These are phyloP conservation scores for Ladona fulva DNA, from an alignment of 1,140 invertebrate species.

Conservation along the genomic window DNA sequence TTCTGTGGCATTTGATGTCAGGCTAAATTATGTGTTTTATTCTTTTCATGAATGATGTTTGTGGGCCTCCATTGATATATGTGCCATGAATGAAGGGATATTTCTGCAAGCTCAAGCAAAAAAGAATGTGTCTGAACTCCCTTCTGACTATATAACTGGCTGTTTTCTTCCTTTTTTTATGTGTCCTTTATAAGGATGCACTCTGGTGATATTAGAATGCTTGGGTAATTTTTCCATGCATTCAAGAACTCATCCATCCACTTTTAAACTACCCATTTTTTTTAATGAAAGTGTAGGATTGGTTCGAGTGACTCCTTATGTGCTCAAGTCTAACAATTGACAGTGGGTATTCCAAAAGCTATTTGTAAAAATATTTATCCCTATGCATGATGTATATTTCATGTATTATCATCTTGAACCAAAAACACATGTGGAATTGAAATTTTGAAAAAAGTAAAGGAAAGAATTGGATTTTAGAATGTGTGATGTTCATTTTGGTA, in stretches of 20 bases:
- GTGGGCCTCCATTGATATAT: background rate
- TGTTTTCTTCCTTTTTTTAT: slow-evolving; percentile 3
- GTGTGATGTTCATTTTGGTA: too few relatives aligned
- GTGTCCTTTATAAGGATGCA: slow-evolving; percentile 5
- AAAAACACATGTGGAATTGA: background rate
- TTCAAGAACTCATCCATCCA: slow-evolving; percentile 7
- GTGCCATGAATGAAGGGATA: background rate
- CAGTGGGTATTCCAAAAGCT: slow-evolving; percentile 4
- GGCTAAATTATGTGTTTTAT: background rate
- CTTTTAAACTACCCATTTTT: background rate
- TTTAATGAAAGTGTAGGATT: background rate
- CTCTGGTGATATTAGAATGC: background rate
- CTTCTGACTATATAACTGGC: background rate
- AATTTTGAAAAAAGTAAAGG: background rate
- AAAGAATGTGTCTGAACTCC: background rate
- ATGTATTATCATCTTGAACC: background rate
- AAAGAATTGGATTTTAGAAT: background rate
- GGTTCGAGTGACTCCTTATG: background rate
- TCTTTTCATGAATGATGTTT: background rate
- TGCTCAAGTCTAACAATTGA: background rate
- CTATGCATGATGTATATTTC: background rate
- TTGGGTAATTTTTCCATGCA: background rate
- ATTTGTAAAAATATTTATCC: background rate
- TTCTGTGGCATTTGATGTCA: background rate
- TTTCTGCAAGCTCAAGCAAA: background rate